These are phyloP conservation scores for Cephalopholis sonnerati DNA, from an alignment of 2,113 vertebrate species.

Conservation along the genomic window DNA sequence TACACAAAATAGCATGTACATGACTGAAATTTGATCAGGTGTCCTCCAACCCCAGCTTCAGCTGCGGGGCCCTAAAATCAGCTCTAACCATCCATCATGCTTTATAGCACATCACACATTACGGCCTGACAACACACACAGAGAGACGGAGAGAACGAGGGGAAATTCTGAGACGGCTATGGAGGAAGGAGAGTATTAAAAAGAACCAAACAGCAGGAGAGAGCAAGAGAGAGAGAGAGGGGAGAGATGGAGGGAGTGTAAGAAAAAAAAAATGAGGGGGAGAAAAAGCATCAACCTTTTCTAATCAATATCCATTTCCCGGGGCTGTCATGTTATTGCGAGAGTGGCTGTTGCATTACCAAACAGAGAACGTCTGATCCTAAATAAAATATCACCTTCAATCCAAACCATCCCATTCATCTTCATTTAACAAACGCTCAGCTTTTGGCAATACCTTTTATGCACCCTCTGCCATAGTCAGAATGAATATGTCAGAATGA, in stretches of 20 bases:
- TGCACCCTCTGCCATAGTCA: conserved; percentile 51
- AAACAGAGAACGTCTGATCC: conserved; percentile 78
- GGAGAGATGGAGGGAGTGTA: conserved; percentile 32
- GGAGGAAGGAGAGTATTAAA: conserved; percentile 48
- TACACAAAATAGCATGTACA: conserved; percentile 14
- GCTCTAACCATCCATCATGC: conserved; percentile 76
- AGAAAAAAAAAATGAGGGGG: not conserved
- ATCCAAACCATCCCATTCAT: conserved; percentile 81
- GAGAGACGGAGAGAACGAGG: conserved; percentile 32
- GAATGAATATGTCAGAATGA: conserved; percentile 78
- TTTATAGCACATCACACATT: conserved; percentile 74
- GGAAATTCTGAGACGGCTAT: conserved; percentile 22
- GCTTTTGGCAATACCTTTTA: conserved; percentile 78
- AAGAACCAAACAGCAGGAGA: conserved; percentile 38
- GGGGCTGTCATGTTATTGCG: conserved; percentile 82
- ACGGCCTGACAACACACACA: conserved; percentile 41
- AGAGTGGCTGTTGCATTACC: conserved; percentile 83
- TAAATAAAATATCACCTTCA: conserved; percentile 87
- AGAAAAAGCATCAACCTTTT: conserved; percentile 73
- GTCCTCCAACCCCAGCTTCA: conserved; percentile 63
- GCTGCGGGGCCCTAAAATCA: conserved; percentile 71
- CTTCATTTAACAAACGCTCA: conserved; percentile 82
- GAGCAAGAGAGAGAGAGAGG: conserved; percentile 12
- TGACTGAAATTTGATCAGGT: conserved; percentile 74
- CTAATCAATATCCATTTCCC: conserved; percentile 88